These are phyloP conservation scores for Helicolenus hilgendorfi DNA, from an alignment of 2,797 vertebrate genomes.

Conservation along the genomic window DNA sequence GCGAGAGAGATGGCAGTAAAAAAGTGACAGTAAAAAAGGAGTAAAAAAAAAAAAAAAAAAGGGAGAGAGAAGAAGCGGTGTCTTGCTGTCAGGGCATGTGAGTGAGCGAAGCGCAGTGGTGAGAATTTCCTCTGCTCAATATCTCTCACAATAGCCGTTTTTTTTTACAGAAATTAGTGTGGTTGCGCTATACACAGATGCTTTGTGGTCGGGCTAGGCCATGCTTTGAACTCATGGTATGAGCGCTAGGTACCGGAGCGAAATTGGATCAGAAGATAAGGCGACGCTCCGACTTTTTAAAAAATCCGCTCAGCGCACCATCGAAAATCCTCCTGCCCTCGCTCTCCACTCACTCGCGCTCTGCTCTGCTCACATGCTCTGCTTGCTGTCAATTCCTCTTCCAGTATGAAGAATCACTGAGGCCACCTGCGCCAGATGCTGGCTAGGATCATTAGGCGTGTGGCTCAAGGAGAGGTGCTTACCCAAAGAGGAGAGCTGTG, in stretches of 20 bases:
- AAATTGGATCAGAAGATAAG: no score
- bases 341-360: neutral
- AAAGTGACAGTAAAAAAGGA: neutral
- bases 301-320: neutral
- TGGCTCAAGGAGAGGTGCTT: conserved; percentile 73
- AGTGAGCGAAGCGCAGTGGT: no score
- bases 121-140: no score
- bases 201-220: neutral
- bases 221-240: neutral
- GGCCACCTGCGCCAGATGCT: conserved; percentile 78
- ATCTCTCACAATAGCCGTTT: neutral
- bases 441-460: conserved; percentile 76
- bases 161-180: neutral
- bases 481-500: conserved; percentile 73
- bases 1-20: neutral
- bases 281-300: neutral
- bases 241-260: no score
- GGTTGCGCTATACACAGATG: neutral
- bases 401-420: conserved; percentile 63
- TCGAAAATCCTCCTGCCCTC: neutral
- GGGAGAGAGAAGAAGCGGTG: neutral
- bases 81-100: neutral
- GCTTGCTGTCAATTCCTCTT: conserved; percentile 59
- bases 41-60: neutral
- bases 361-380: neutral